Percentiles rank a stretch among this genome's conserved stretches.
phyloP scores from a whole-genome alignment of 2,113 vertebrate genomes.

The Oxyura jamaicensis region DNA sequence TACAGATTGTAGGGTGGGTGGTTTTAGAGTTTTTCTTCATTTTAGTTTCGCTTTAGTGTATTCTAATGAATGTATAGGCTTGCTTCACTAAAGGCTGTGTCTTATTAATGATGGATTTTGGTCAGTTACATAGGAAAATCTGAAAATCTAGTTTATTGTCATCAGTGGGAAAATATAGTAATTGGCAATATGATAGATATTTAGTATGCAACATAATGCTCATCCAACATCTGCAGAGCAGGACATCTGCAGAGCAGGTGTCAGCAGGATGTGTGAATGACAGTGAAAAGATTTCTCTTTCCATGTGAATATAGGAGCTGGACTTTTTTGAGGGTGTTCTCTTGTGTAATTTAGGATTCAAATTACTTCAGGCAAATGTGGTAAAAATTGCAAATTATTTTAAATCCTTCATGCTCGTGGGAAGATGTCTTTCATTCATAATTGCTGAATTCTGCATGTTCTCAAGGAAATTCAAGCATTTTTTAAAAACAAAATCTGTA shows the following conservation, averaged over 20 bases:
- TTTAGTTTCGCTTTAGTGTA: background rate
- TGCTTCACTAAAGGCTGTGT: background rate
- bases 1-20: background rate
- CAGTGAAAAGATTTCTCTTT: background rate
- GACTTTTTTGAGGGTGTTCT: background rate
- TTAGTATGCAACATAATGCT: background rate
- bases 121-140: background rate
- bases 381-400: background rate
- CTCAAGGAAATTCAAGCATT: background rate
- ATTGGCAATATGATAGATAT: background rate
- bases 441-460: background rate
- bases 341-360: background rate
- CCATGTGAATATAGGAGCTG: background rate
- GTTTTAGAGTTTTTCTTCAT: background rate
- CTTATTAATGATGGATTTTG: background rate
- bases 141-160: background rate
- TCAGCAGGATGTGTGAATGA: background rate
- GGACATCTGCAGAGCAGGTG: constrained; percentile 25
- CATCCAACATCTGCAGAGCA: constrained; percentile 3
- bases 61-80: background rate
- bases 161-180: background rate
- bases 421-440: background rate
- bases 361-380: background rate
- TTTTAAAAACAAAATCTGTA: background rate
- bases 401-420: background rate